Percentiles rank a stretch among this genome's conserved stretches.
phyloP scores from a whole-genome alignment of 2,113 vertebrate species.

The Rhynchopsitta pachyrhyncha region DNA sequence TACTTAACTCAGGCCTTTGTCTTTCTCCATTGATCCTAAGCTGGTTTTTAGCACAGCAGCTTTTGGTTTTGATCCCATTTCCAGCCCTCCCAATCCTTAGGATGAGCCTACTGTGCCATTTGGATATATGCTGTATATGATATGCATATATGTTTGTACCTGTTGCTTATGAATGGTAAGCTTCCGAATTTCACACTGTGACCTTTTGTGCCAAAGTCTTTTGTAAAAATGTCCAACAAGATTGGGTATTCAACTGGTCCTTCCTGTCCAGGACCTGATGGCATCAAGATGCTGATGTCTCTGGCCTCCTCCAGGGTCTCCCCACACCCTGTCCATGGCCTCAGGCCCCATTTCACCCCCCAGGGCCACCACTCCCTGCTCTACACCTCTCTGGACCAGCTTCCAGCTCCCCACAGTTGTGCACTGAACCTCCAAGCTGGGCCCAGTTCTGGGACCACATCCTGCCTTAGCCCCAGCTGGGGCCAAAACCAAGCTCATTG shows the following conservation, averaged over 20 bases:
- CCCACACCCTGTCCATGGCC: too few relatives aligned
- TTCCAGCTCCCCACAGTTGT: not conserved
- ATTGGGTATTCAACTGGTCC: fast-evolving
- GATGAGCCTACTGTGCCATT: too few relatives aligned
- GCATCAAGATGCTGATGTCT: not conserved
- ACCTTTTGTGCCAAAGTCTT: not conserved
- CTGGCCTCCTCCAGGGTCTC: too few relatives aligned
- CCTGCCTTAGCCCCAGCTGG: not conserved
- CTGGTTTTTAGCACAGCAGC: not conserved
- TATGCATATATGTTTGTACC: not conserved
- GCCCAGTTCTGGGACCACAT: not conserved
- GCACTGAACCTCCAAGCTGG: not conserved
- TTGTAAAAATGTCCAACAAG: not conserved
- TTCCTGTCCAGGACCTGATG: not conserved
- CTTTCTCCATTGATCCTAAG: not conserved
- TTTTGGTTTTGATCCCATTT: not conserved
- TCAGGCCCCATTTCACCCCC: not conserved
- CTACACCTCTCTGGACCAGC: not conserved
- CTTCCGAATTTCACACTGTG: not conserved
- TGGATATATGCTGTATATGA: not conserved
- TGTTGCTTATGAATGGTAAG: not conserved
- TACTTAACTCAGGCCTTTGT: not conserved
- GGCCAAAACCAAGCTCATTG: not conserved
- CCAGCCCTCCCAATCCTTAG: not conserved
- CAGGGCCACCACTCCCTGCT: fast-evolving